These are phyloP conservation scores for Trichomalopsis sarcophagae DNA, from an alignment of 1,140 invertebrate genomes.

Conservation along the genomic window DNA sequence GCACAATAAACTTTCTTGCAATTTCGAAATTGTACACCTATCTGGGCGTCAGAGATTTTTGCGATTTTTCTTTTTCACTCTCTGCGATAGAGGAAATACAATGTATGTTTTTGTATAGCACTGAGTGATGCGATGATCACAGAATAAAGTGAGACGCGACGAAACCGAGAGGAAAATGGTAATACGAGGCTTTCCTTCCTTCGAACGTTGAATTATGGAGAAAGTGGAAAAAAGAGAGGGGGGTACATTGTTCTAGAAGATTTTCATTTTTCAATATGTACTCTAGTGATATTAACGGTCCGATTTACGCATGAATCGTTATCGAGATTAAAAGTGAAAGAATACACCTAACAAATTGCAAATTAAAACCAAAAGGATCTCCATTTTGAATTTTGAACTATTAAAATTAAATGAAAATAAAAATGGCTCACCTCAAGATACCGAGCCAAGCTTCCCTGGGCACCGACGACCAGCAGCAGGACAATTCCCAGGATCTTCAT, in stretches of 20 bases:
- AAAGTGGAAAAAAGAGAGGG: neutral
- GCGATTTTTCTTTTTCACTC: neutral
- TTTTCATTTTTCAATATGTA: neutral
- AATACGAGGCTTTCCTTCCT: neutral
- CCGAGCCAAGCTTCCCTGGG: conserved; percentile 4
- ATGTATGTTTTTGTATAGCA: neutral
- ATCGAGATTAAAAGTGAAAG: neutral
- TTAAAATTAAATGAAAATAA: neutral
- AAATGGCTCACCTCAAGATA: conserved; percentile 40
- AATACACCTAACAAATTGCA: neutral
- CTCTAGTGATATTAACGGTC: neutral
- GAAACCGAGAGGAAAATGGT: neutral
- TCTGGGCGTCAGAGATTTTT: neutral
- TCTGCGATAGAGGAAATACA: neutral
- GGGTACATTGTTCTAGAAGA: neutral
- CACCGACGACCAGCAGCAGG: neutral
- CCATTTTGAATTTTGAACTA: too few species aligned
- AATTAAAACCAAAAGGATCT: too few species aligned
- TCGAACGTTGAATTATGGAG: conserved; percentile 20
- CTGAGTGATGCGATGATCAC: neutral
- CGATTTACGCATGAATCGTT: neutral
- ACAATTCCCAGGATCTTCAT: neutral
- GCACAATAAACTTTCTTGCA: neutral
- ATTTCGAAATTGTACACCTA: conserved; percentile 13
- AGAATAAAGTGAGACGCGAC: neutral